These are phyloP conservation scores for Apocheima hispidaria DNA, from an alignment of 2,888 invertebrate species.

Conservation along the genomic window DNA sequence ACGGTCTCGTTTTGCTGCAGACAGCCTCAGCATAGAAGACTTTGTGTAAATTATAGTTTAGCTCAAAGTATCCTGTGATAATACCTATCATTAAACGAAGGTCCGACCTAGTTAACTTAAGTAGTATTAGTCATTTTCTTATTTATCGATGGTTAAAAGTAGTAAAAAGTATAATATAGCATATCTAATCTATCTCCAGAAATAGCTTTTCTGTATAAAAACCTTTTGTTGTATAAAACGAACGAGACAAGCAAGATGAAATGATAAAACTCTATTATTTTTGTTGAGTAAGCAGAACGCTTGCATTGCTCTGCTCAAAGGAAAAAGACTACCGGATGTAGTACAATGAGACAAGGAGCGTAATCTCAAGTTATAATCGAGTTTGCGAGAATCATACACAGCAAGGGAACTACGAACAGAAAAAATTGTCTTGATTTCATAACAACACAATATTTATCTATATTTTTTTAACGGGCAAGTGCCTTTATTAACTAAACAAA, in stretches of 20 bases:
- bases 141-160: not conserved
- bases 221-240: conserved; percentile 26
- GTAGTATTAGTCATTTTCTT: no score
- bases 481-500: no score
- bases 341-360: conserved; percentile 56
- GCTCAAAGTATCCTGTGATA: no score
- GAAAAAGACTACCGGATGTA: conserved; percentile 77
- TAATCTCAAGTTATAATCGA: conserved; percentile 66
- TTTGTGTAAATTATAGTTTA: no score
- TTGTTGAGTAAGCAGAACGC: conserved; percentile 51
- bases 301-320: conserved; percentile 54
- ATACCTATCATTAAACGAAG: no score
- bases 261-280: conserved; percentile 50
- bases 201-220: conserved; percentile 9
- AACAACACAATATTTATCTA: no score
- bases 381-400: conserved; percentile 52
- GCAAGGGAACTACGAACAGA: not conserved
- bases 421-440: no score
- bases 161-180: not conserved
- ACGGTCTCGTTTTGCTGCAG: no score
- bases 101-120: no score
- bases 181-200: not conserved
- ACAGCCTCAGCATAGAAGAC: no score
- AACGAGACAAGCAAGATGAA: conserved; percentile 35
- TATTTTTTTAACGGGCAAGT: no score